A percentile compares a stretch with the other conserved stretches of the same genome.
Evolutionary conservation across 2,888 invertebrate genomes (phyloP).

Genomic region (Acanthosoma haemorrhoidale): DNA sequence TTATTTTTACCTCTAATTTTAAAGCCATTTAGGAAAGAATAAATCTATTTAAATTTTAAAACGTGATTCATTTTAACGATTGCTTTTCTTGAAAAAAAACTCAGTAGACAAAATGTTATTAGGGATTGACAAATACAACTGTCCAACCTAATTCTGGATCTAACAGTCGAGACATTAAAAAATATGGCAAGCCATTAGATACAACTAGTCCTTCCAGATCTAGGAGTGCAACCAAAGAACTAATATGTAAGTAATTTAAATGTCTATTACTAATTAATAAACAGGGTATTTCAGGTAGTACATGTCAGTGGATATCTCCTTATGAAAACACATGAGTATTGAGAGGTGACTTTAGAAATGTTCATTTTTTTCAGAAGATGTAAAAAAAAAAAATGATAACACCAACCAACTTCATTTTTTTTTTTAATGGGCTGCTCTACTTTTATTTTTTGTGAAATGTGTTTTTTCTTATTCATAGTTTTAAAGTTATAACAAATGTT

Average conservation of each 20-base stretch:
- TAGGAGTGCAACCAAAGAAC: conserved; percentile 82
- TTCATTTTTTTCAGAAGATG: too few species aligned
- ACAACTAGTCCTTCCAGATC: conserved; percentile 81
- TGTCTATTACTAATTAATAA: too few species aligned
- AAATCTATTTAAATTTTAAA: conserved; percentile 10
- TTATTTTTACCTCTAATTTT: conserved; percentile 20
- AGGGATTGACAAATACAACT: conserved; percentile 23
- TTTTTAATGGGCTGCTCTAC: too few species aligned
- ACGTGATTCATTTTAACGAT: conserved; percentile 14
- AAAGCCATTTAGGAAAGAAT: conserved; percentile 15
- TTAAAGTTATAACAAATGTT: too few species aligned
- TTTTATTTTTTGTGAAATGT: too few species aligned
- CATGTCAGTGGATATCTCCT: too few species aligned
- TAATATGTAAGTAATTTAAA: conserved; percentile 68
- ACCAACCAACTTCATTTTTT: too few species aligned
- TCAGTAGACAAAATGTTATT: conserved; percentile 25
- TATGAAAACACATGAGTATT: too few species aligned
- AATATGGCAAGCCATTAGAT: conserved; percentile 63
- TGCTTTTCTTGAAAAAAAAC: conserved; percentile 2
- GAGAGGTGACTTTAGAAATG: too few species aligned
- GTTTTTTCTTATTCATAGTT: too few species aligned
- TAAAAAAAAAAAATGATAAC: too few species aligned
- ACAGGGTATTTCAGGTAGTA: too few species aligned
- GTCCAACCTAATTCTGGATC: conserved; percentile 14
- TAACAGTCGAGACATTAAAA: conserved; percentile 47